These are phyloP conservation scores for Tolmerus cingulatus DNA, from an alignment of 2,888 invertebrate species.

Conservation along the genomic window DNA sequence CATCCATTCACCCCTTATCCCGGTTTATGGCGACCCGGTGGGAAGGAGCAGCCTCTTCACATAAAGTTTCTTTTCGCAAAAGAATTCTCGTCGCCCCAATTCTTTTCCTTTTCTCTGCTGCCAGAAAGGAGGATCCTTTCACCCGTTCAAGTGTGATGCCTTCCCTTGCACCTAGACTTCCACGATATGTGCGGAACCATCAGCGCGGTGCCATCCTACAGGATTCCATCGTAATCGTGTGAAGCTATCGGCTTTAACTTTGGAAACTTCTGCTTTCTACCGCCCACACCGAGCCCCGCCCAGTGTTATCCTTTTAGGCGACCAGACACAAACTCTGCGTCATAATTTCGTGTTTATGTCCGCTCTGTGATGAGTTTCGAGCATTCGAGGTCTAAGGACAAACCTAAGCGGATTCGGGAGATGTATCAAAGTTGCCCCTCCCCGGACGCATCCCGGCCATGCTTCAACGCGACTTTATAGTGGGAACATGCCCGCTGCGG, in stretches of 20 bases:
- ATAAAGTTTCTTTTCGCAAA: constrained; percentile 21
- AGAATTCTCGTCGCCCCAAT: constrained; percentile 3
- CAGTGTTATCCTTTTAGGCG: not conserved
- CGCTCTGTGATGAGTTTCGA: not conserved
- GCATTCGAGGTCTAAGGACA: not conserved
- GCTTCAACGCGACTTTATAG: not conserved
- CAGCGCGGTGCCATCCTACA: not conserved
- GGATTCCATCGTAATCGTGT: not conserved
- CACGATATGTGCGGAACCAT: not conserved
- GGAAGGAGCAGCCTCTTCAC: constrained; percentile 15
- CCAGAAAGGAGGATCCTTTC: constrained; percentile 3
- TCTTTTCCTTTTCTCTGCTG: not conserved
- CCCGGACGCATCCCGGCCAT: not conserved
- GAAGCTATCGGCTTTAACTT: constrained; percentile 27
- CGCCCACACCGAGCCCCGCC: not conserved
- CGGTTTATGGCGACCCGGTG: constrained; percentile 22
- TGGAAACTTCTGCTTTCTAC: not conserved
- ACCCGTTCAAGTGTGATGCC: not conserved
- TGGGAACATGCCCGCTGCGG: not conserved
- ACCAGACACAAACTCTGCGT: not conserved
- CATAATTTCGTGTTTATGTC: constrained; percentile 22
- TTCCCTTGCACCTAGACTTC: not conserved
- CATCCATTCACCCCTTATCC: constrained; percentile 32
- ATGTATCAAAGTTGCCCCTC: not conserved
- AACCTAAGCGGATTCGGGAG: not conserved